Conservation (phyloP, 2,113 vertebrate genomes). For the Xiphophorus maculatus region DNA sequence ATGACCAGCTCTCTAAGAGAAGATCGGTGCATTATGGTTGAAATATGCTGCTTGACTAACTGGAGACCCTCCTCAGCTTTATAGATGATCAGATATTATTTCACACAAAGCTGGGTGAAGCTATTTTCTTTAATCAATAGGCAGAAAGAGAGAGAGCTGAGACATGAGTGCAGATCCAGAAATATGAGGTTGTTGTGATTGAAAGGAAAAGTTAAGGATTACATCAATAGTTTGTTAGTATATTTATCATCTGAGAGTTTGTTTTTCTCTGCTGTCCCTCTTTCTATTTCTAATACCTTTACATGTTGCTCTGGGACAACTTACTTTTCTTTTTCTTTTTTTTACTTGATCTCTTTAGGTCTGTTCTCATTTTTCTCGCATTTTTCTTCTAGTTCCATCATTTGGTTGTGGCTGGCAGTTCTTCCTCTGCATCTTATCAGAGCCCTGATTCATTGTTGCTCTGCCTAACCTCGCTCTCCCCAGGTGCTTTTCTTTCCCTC, state of each 20-base stretch:
- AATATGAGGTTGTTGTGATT: slow-evolving; percentile 48
- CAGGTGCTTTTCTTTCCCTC: background rate
- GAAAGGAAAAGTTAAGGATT: slow-evolving; percentile 36
- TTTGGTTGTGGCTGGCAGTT: slow-evolving; percentile 1
- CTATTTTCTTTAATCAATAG: slow-evolving; percentile 47
- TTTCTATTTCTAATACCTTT: background rate
- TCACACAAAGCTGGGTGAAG: slow-evolving; percentile 35
- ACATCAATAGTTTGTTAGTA: slow-evolving; percentile 27
- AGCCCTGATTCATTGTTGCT: slow-evolving; percentile 9
- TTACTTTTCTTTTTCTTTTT: background rate
- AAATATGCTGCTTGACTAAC: background rate
- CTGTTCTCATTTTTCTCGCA: background rate
- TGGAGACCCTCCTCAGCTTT: background rate
- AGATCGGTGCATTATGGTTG: background rate
- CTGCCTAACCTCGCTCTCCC: background rate
- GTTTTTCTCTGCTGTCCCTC: slow-evolving; percentile 19
- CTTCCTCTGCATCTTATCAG: slow-evolving; percentile 2
- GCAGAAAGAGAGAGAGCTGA: background rate
- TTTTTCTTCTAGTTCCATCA: background rate
- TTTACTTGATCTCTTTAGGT: background rate
- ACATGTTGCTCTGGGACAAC: background rate
- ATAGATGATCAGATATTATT: background rate
- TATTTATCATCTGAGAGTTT: slow-evolving; percentile 4
- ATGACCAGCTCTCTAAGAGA: background rate
- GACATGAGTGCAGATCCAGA: slow-evolving; percentile 42